phyloP scores from a whole-genome alignment of 2,888 invertebrate species.

The Oligia fasciuncula region DNA sequence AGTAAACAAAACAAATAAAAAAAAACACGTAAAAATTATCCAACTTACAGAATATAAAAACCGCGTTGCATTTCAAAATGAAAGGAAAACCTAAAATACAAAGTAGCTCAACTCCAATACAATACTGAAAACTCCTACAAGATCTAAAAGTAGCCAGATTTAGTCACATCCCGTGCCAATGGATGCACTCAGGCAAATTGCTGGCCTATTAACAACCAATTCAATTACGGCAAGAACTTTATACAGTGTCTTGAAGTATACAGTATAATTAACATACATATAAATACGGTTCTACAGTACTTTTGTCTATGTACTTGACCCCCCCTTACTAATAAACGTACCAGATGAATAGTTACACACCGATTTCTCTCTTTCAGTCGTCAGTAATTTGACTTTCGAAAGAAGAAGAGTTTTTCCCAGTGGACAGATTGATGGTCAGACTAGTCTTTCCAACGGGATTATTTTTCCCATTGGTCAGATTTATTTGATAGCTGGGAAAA shows the following conservation, averaged over 20 bases:
- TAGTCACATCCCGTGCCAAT: constrained; percentile 38
- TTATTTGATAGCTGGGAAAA: no score
- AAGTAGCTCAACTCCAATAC: constrained; percentile 1
- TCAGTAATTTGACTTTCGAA: no score
- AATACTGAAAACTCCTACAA: constrained; percentile 14
- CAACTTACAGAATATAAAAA: background rate
- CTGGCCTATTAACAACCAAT: constrained; percentile 67
- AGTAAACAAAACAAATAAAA: no score
- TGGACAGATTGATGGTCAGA: no score
- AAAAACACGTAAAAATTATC: background rate
- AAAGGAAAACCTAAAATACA: background rate
- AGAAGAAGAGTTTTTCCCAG: no score
- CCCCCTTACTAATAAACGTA: no score
- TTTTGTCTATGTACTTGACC: no score
- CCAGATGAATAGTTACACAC: no score
- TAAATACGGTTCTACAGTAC: constrained; percentile 27
- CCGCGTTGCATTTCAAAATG: background rate
- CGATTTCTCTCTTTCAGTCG: no score
- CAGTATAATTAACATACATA: constrained; percentile 37
- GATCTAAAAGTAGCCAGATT: constrained; percentile 43
- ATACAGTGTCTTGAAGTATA: constrained; percentile 49
- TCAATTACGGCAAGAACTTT: constrained; percentile 63
- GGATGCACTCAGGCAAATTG: constrained; percentile 70
- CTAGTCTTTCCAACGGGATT: no score
- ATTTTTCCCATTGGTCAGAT: no score